A percentile compares a stretch with the other conserved stretches of the same genome.
Evolutionary conservation across 2,113 vertebrate species (phyloP).

Genomic region (Oryzias melastigma): DNA sequence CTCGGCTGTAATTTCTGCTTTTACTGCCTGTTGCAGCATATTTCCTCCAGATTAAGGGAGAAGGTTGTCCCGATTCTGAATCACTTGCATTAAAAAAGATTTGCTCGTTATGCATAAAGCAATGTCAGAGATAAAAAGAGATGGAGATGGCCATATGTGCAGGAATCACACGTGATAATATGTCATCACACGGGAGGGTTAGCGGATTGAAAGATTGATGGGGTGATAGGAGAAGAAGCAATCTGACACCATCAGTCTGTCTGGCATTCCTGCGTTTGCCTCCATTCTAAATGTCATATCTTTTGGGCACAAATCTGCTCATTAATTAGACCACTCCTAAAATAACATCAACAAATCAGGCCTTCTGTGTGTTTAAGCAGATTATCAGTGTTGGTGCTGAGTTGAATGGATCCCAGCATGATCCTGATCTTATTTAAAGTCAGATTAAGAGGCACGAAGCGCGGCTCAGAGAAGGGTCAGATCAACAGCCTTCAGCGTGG

Average conservation of each 20-base stretch:
- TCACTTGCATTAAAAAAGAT: conserved; percentile 36
- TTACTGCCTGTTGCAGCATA: conserved; percentile 39
- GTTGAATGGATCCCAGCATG: conserved; percentile 56
- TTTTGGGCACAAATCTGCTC: background rate
- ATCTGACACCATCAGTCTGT: background rate
- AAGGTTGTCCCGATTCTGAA: conserved; percentile 39
- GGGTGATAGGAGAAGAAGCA: too few species aligned
- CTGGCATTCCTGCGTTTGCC: background rate
- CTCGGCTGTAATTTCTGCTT: conserved; percentile 27
- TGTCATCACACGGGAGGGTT: too few species aligned
- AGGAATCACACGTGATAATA: background rate
- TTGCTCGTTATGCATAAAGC: conserved; percentile 35
- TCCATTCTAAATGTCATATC: background rate
- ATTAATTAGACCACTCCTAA: conserved; percentile 16
- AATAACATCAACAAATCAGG: conserved; percentile 37
- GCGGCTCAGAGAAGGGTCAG: conserved; percentile 34
- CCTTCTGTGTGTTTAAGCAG: conserved; percentile 33
- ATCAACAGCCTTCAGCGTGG: conserved; percentile 23
- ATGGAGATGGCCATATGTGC: conserved; percentile 32
- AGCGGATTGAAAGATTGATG: too few species aligned
- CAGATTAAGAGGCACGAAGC: conserved; percentile 60
- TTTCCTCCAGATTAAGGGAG: conserved; percentile 50
- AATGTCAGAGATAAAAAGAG: conserved; percentile 13
- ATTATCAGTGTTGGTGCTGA: conserved; percentile 58
- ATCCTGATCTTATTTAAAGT: conserved; percentile 54